phyloP scores from a whole-genome alignment of 2,113 vertebrate genomes.

The Columba janthina region DNA sequence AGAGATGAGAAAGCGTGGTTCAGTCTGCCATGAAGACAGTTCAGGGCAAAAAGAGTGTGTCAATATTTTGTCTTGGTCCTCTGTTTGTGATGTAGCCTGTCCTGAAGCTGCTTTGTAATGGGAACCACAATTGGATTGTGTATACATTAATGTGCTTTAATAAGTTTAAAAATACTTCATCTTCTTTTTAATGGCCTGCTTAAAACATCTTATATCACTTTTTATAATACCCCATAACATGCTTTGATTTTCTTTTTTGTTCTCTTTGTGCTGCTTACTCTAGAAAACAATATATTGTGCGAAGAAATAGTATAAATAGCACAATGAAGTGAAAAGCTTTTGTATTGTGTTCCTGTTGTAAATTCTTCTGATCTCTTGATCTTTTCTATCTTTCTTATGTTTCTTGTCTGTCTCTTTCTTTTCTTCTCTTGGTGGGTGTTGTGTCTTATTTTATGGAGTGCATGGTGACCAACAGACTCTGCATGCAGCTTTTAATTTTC shows the following conservation, averaged over 20 bases:
- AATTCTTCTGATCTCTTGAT: background rate
- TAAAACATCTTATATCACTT: background rate
- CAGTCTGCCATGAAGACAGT: background rate
- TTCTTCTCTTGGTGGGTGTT: background rate
- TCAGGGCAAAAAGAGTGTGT: background rate
- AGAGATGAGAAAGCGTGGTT: background rate
- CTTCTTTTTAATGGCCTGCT: background rate
- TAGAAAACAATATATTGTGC: background rate
- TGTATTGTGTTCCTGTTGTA: background rate
- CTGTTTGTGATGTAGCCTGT: background rate
- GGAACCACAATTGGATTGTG: background rate
- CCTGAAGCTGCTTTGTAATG: background rate
- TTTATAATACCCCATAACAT: background rate
- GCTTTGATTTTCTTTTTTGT: background rate
- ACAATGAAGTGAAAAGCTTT: background rate
- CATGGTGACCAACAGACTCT: background rate
- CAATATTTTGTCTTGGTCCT: background rate
- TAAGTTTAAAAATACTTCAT: background rate
- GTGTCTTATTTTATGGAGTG: background rate
- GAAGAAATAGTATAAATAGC: background rate
- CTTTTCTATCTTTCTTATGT: background rate
- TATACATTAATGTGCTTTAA: background rate
- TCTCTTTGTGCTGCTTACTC: background rate
- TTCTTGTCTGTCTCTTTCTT: background rate
- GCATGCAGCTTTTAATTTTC: slow-evolving; percentile 36